Evolutionary conservation across 2,888 invertebrate genomes (phyloP).

Genomic region (Acanthococcus lagerstroemiae): DNA sequence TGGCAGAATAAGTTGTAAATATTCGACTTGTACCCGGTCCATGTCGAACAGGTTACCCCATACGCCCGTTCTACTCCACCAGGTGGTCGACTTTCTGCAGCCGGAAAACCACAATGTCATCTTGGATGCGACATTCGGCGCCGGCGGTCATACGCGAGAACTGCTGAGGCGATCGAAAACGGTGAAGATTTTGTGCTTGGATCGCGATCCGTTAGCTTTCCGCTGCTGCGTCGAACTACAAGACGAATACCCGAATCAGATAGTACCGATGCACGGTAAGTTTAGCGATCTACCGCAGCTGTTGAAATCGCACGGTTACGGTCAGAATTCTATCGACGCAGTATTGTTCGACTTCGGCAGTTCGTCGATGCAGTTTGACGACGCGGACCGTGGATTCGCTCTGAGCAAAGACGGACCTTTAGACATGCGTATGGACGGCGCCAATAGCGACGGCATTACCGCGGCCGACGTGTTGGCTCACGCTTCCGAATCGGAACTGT

Average conservation of each 20-base stretch:
- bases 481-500: constrained; percentile 66
- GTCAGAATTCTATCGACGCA: constrained; percentile 64
- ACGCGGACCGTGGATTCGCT: constrained; percentile 71
- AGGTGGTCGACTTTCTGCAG: constrained; percentile 58
- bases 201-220: constrained; percentile 76
- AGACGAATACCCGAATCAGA: constrained; percentile 55
- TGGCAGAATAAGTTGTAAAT: neutral
- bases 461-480: constrained; percentile 78
- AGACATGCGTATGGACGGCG: constrained; percentile 92
- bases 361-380: constrained; percentile 91
- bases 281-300: constrained; percentile 76
- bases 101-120: constrained; percentile 54
- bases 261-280: constrained; percentile 71
- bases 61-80: constrained; percentile 63
- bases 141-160: constrained; percentile 75
- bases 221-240: constrained; percentile 56
- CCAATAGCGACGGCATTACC: constrained; percentile 56
- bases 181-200: constrained; percentile 66
- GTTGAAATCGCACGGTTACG: constrained; percentile 50
- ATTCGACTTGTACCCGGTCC: neutral
- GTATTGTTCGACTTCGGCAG: constrained; percentile 88
- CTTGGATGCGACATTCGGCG: constrained; percentile 94
- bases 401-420: constrained; percentile 73
- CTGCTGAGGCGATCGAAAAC: constrained; percentile 57
- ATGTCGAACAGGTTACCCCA: constrained; percentile 43